phyloP scores from a whole-genome alignment of 92 coral and sea anemone species.

The Palythoa heliodiscus region DNA sequence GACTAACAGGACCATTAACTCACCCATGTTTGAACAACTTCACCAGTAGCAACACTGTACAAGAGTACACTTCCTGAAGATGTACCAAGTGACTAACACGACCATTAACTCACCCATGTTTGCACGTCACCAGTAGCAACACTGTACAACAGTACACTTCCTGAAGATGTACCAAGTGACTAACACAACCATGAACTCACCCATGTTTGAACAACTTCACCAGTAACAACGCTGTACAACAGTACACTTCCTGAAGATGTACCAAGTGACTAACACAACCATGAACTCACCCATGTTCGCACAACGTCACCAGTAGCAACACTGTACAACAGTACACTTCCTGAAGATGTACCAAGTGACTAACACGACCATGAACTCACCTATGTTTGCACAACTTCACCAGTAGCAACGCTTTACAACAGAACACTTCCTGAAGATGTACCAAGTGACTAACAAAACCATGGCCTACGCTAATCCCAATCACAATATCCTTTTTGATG shows the following conservation, averaged over 20 bases:
- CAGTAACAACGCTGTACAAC: conserved; percentile 76
- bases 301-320: conserved; percentile 84
- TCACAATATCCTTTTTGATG: no score
- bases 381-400: conserved; percentile 79
- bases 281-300: conserved; percentile 69
- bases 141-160: conserved; percentile 81
- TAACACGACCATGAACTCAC: conserved; percentile 57
- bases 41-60: conserved; percentile 84
- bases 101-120: conserved; percentile 66
- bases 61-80: conserved; percentile 81
- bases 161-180: conserved; percentile 83
- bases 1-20: conserved; percentile 55
- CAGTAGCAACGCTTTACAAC: conserved; percentile 77
- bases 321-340: conserved; percentile 79
- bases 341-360: conserved; percentile 65
- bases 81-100: conserved; percentile 41
- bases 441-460: no score
- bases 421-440: conserved; percentile 83
- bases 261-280: no score
- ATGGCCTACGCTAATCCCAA: no score
- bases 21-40: conserved; percentile 78
- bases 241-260: conserved; percentile 83
- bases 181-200: conserved; percentile 48
- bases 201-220: conserved; percentile 79
- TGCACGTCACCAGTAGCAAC: conserved; percentile 82